These are phyloP conservation scores for Rotaria socialis DNA, from an alignment of 2,888 invertebrate species.

Conservation along the genomic window DNA sequence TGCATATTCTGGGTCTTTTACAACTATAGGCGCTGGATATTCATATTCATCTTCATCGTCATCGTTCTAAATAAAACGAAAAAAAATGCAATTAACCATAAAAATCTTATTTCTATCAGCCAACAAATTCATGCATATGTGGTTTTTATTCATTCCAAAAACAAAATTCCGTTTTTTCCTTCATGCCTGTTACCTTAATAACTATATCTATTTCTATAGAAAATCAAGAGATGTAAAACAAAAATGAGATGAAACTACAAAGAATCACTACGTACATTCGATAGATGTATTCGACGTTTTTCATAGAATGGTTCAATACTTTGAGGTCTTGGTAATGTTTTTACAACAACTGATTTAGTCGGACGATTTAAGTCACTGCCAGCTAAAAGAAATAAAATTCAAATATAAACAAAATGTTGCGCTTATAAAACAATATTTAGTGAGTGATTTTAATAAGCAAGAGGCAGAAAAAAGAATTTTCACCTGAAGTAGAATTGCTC, in stretches of 20 bases:
- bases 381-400: not conserved
- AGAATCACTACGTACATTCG: not conserved
- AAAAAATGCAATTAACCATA: not conserved
- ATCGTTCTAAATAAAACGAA: not conserved
- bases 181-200: not conserved
- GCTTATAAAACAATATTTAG: not conserved
- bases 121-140: not conserved
- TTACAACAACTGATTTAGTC: not conserved
- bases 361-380: not conserved
- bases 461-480: not conserved
- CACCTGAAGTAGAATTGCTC: not conserved
- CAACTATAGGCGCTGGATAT: not conserved
- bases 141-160: not conserved
- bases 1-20: constrained; percentile 21
- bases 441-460: not conserved
- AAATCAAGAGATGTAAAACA: not conserved
- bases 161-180: not conserved
- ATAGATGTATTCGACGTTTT: not conserved
- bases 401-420: not conserved
- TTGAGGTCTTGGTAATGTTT: not conserved
- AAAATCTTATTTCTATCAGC: not conserved
- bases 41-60: not conserved
- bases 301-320: not conserved
- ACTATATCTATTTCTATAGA: not conserved
- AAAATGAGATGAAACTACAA: not conserved